Evolutionary conservation across 2,888 invertebrate species (phyloP).

Genomic region (Scaptomyza tumidula): DNA sequence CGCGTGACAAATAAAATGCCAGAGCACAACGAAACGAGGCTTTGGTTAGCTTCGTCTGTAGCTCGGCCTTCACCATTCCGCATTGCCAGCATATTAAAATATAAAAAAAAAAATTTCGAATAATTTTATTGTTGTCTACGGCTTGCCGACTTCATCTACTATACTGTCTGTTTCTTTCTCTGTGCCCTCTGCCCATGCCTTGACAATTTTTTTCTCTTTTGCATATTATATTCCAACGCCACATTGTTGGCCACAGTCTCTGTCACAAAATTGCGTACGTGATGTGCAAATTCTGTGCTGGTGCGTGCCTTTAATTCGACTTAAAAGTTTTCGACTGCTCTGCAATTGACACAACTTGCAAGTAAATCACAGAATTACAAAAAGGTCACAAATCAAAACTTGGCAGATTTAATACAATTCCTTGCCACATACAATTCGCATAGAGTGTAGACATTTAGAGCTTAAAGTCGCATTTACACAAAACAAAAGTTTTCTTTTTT

Average conservation of each 20-base stretch:
- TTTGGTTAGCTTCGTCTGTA: constrained; percentile 45
- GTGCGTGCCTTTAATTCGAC: constrained; percentile 32
- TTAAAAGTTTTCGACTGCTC: constrained; percentile 32
- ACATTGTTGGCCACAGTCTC: constrained; percentile 72
- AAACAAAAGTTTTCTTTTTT: constrained; percentile 21
- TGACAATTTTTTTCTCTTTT: constrained; percentile 2
- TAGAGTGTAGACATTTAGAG: constrained; percentile 15
- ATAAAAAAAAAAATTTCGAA: constrained; percentile 50
- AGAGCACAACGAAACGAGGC: constrained; percentile 47
- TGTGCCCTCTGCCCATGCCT: constrained; percentile 10
- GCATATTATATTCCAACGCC: constrained; percentile 13
- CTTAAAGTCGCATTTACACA: constrained; percentile 7
- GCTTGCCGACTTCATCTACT: constrained; percentile 56
- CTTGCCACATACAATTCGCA: constrained; percentile 8
- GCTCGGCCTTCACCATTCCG: constrained; percentile 17
- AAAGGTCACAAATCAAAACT: constrained; percentile 15
- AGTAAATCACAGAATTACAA: constrained; percentile 34
- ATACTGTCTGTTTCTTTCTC: not conserved
- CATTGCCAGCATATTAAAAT: constrained; percentile 73
- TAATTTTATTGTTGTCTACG: constrained; percentile 75
- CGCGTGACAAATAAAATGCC: constrained; percentile 80
- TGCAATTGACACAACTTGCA: constrained; percentile 21
- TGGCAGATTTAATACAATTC: not conserved
- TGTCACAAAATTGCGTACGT: constrained; percentile 73
- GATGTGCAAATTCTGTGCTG: constrained; percentile 35